Evolutionary conservation across 2,113 vertebrate genomes (phyloP).

Genomic region (Silurus meridionalis): DNA sequence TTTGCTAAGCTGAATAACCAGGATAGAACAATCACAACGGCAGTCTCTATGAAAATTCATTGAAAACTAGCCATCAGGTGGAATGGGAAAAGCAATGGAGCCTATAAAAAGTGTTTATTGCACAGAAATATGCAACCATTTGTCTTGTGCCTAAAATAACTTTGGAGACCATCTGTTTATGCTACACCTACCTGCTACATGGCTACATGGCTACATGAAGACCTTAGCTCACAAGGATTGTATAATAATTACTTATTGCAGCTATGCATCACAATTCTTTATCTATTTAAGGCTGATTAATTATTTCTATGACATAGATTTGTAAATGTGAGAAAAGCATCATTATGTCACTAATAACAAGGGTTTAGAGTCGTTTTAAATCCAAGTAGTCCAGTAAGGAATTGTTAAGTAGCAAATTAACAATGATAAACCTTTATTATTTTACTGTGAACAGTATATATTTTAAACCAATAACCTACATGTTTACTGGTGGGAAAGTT

Average conservation of each 20-base stretch:
- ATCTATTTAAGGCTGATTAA: not conserved
- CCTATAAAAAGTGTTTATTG: slow-evolving; percentile 11
- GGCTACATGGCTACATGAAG: not conserved
- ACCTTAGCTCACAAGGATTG: not conserved
- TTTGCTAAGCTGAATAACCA: not conserved
- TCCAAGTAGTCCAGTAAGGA: not conserved
- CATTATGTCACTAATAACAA: not conserved
- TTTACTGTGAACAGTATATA: not conserved
- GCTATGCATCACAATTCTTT: not conserved
- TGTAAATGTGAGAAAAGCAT: not conserved
- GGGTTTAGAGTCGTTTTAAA: not conserved
- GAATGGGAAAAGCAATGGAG: slow-evolving; percentile 58
- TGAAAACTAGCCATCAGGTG: not conserved
- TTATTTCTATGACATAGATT: not conserved
- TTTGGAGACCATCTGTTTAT: slow-evolving; percentile 68
- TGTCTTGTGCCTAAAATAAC: slow-evolving; percentile 79
- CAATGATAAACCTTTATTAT: not conserved
- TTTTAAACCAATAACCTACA: not conserved
- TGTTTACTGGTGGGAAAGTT: not conserved
- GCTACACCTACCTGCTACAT: slow-evolving; percentile 38
- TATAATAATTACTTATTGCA: not conserved
- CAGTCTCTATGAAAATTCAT: not conserved
- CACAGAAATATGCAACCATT: slow-evolving; percentile 47
- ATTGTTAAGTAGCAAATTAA: not conserved
- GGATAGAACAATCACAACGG: not conserved